Evolutionary conservation across 2,113 vertebrate genomes (phyloP), one percentile per base, ranked within the genome.

Genomic region (Hypanus sabinus): DNA sequence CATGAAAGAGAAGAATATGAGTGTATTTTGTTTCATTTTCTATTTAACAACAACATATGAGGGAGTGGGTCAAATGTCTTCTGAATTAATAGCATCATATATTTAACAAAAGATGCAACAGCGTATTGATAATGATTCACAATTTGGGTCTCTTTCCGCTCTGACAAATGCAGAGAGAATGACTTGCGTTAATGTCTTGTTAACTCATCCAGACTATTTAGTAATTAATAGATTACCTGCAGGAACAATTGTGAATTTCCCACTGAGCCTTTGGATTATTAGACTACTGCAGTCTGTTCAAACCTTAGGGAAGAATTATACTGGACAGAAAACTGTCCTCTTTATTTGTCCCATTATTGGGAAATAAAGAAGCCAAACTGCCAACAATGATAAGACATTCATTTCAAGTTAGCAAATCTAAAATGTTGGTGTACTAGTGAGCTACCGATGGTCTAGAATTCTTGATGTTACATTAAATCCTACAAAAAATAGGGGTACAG

Each of bases 161-260:
- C 65, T 10, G 20, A 91, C 88, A 36, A 91, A 91, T 70, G n/a
- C 20, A 70, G 30, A 91, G 57, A 55, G 68, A 68, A 18, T n/a
- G 33, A 65, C 12, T 60, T 70, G 33, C 70, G 36, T 91, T 91
- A 62, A 91, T 70, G 68, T 91, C 33, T 70, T 91, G 88, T 91
- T 91, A 91, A 91, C 36, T 7, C 65, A 91, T 91, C 30, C 65
- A 70, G 36, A 68, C 18, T 91, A 36, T 91, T 70, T 10, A 10
- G 30, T n/a, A 36, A 8, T 38, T 65, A 38, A 6, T 70, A 70
- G 16, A 68, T 91, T 68, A n/a, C 65, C 88, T 24, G 20, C 65
- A 70, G 88, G 88, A 33, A 68, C 30, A 91, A 91, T 38, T 36
- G 16, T 38, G 20, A 16, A 70, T 91, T 91, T 36, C n/a, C 60